Base-by-base conservation (phyloP, 2,888 invertebrate species). In the Julus scanicus region DNA sequence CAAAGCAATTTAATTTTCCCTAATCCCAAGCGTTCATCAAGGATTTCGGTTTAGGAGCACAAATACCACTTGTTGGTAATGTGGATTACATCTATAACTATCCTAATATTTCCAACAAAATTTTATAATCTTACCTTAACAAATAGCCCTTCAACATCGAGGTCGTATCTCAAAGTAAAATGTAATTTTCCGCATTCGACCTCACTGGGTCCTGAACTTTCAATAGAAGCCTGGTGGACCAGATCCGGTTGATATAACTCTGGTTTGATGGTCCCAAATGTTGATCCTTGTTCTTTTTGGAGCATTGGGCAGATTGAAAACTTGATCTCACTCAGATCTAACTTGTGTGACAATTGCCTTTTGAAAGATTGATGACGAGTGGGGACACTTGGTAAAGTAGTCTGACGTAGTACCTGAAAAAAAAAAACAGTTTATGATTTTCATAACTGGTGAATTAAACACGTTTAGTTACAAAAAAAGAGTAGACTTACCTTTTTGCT, bases 311-410 rank as follows among this genome's bases (percentile, higher is more conserved):
- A 95, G 92, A 96, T 95, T 92, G 95, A 95, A 93, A 96, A 96
- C 92, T 96, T 95, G 89, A 96, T 95, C 88, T 95, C 95, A 2
- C 63, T 87, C 90, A 95, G 92, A 91, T 96, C 96, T 89, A 96
- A 93, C 17, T 95, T 94, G 91, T 96, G 96, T 0, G 96, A 96
- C 57, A 96, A 93, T 92, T 96, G 96, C 0, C 96, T 93, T 91
- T 96, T 96, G 92, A 96, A 96, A 86, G 95, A 95, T 92, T 96
- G 96, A 92, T 96, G 96, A 44, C 96, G 94, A 84, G 95, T 96
- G 8, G 96, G 96, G 6, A 96, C 96, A 87, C 96, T 96, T 2
- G 96, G 96, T 48, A 96, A 92, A 1, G 96, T 96, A 0, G 96
- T 96, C 93, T 96, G 96, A 11, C 96, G 94, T 20, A 96, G 93